Evolutionary conservation across 2,888 invertebrate genomes (phyloP), one percentile per base, ranked within the genome.

Genomic region (Ophion ventricosus): DNA sequence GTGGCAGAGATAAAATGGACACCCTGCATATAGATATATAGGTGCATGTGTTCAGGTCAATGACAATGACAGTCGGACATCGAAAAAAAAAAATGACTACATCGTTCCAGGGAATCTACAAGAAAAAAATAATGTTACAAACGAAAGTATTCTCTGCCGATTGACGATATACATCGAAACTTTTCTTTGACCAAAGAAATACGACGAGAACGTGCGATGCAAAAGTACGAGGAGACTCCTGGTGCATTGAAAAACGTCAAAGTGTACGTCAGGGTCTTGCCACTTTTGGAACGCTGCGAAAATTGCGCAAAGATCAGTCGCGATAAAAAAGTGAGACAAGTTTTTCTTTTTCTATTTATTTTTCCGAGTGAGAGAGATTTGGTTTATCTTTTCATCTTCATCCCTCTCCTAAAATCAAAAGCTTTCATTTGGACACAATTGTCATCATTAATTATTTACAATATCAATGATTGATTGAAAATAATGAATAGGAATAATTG

Each of bases 251-350:
- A 83, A 35, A 88, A 87, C 63, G 72, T 90, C 25, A 89, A 88
- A 77, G 83, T 88, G 8, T 90, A 88, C 43, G 87, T 90, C 11
- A 88, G 90, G 63, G 85, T 90, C 54, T 54, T 89, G 29, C 90
- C 90, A 11, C 79, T 86, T 1, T 82, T 85, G 63, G 82, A 73
- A 43, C 43, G 56, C n/a, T 87, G 85, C 40, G 86, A 87, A 63
- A 86, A 86, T 57, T 89, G 80, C 59, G 85, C 83, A 8, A 88
- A 82, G 73, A 87, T 90, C 57, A 88, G 87, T 66, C 29, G 29
- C 14, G 87, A 87, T 2, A 77, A 66, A 59, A 89, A 89, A 73
- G 90, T 90, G 78, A 76, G 74, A 5, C 2, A 66, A 63, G 74
- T 35, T 64, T 64, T 35, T 20, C 5, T 67, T n/a, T 67, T 29